Evolutionary conservation across 2,113 vertebrate species (phyloP).

Genomic region (Dinomys branickii): DNA sequence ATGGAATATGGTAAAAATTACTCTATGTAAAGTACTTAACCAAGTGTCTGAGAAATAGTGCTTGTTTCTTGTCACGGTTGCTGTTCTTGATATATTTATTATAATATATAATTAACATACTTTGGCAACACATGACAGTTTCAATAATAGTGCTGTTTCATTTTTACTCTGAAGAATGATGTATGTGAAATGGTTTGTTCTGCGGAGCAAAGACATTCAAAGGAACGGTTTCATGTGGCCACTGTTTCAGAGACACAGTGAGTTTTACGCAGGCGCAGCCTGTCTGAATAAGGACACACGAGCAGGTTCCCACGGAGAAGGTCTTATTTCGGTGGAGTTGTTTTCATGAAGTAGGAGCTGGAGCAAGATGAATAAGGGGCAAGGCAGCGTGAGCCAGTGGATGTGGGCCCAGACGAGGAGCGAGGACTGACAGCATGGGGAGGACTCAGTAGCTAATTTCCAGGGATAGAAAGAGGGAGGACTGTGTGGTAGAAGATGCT

Average conservation of each 20-base stretch:
- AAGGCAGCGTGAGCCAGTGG: background rate
- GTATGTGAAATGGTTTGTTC: background rate
- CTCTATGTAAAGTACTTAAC: background rate
- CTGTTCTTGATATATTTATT: background rate
- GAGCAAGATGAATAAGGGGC: background rate
- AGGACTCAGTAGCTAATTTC: background rate
- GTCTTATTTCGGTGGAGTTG: background rate
- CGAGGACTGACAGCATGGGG: background rate
- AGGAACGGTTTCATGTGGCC: background rate
- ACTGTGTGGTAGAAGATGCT: background rate
- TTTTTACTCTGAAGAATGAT: background rate
- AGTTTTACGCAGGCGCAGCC: background rate
- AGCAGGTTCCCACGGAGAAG: background rate
- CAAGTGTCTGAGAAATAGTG: background rate
- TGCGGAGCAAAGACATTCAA: background rate
- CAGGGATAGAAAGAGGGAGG: background rate
- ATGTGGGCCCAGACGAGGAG: background rate
- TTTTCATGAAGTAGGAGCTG: background rate
- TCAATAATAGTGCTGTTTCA: background rate
- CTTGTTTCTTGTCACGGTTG: background rate
- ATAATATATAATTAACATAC: background rate
- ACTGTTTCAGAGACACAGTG: background rate
- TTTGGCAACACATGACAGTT: background rate
- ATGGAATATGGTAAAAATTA: background rate
- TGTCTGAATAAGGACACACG: background rate